A percentile compares a stretch with the other conserved stretches of the same genome.
phyloP scores from a whole-genome alignment of 1,140 invertebrate genomes.

The Heliconius hewitsoni region DNA sequence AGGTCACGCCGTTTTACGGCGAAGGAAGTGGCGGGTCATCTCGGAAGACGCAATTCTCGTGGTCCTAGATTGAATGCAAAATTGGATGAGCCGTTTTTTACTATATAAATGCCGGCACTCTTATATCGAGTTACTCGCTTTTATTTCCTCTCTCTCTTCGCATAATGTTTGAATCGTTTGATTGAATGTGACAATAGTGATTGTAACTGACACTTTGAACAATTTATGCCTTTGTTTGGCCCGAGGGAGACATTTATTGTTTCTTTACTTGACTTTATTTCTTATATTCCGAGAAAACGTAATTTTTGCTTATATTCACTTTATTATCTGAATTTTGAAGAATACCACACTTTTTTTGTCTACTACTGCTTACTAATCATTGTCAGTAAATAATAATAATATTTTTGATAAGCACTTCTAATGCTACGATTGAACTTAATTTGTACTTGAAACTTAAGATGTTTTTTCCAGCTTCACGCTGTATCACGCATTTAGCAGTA shows the following conservation, averaged over 20 bases:
- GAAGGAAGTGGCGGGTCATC: constrained; percentile 75
- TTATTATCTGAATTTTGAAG: constrained; percentile 4
- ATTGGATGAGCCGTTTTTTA: constrained; percentile 75
- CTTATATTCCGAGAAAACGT: constrained; percentile 15
- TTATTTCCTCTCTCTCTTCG: constrained; percentile 57
- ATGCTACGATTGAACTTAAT: too few relatives aligned
- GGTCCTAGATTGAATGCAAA: constrained; percentile 80
- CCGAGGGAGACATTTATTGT: constrained; percentile 48
- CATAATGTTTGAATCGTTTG: constrained; percentile 64
- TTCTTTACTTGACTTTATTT: constrained; percentile 33
- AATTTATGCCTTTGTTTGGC: constrained; percentile 35
- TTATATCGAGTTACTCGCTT: constrained; percentile 59
- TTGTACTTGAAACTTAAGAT: too few relatives aligned
- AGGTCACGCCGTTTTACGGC: constrained; percentile 72
- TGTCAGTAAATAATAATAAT: neutral
- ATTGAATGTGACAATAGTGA: constrained; percentile 76
- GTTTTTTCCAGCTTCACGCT: too few relatives aligned
- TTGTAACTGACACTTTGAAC: constrained; percentile 55
- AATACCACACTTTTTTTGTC: neutral
- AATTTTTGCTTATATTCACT: neutral
- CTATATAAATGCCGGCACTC: constrained; percentile 61
- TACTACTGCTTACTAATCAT: neutral
- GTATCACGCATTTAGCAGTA: too few relatives aligned
- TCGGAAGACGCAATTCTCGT: constrained; percentile 74
- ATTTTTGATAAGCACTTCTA: too few relatives aligned